Conservation (phyloP, 2,113 vertebrate species). For the Micronycteris hirsuta region DNA sequence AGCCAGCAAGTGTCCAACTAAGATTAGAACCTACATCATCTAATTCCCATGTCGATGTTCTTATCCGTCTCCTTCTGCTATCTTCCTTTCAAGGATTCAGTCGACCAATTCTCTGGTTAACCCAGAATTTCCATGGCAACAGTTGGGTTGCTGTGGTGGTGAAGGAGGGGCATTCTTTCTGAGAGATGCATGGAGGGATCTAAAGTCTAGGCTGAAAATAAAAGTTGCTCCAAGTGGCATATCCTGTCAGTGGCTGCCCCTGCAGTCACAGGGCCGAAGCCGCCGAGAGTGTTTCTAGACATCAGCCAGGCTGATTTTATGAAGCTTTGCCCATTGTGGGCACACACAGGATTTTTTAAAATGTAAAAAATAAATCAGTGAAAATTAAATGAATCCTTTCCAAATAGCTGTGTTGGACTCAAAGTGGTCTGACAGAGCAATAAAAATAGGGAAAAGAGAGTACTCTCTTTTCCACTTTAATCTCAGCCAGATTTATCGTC, state of each 20-base stretch:
- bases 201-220: constrained; percentile 10
- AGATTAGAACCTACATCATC: not conserved
- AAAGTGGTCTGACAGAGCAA: not conserved
- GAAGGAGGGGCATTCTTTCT: not conserved
- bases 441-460: not conserved
- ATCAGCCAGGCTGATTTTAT: not conserved
- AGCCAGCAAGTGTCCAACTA: not conserved
- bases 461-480: constrained; percentile 29
- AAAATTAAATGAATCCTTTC: constrained; percentile 18
- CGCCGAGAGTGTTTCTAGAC: not conserved
- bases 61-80: not conserved
- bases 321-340: not conserved
- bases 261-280: not conserved
- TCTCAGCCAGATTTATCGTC: not conserved
- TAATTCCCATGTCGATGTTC: not conserved
- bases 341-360: not conserved
- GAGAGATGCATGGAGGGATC: not conserved
- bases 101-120: not conserved
- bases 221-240: not conserved
- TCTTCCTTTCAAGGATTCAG: not conserved
- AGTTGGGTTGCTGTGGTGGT: not conserved
- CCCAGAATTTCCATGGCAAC: constrained; percentile 41
- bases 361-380: not conserved
- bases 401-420: not conserved
- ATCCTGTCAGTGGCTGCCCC: not conserved